Base-by-base conservation (phyloP, 2,888 invertebrate species). In the Cephalotes varians region DNA sequence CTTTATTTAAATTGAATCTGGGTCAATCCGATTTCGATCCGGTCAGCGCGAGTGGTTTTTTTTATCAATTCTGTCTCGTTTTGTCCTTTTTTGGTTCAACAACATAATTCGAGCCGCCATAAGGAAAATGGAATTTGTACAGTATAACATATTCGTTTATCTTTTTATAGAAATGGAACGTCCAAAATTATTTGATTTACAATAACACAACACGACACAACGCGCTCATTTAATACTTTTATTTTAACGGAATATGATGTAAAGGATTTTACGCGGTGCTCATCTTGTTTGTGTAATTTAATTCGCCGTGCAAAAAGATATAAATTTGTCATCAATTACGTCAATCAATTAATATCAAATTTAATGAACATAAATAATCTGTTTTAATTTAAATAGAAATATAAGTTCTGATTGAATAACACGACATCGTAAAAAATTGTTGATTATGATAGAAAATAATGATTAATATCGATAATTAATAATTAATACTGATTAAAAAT, bases 61-160 rank as follows among this genome's bases (percentile, higher is more conserved):
- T 76, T 67, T 5, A 37, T 51, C 25, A 65, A 28, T 9, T 37
- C 51, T 40, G 25, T 65, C 37, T 51, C 49, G 21, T 65, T 40
- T 67, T 37, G 28, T 40, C n/a, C 12, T 51, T 54, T 74, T 37
- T 65, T 37, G 25, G 2, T 65, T 76, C 37, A 51, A 51, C 12
- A 74, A 47, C 37, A n/a, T 76, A n/a, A 65, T 76, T 76, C 76
- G 76, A 76, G 76, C 37, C 76, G 51, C 67, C 65, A 1, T 65
- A 40, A 76, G 65, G 76, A 40, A 76, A 65, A n/a, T 51, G 65
- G 49, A 65, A 28, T 37, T 74, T 64, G 47, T 34, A 18, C 28
- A 21, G n/a, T 47, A 25, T 44, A 40, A 60, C 10, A 31, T 4
- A 34, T 21, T 25, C 1, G 4, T 31, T 31, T 49, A 31, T 18